Evolutionary conservation across 2,113 vertebrate species (phyloP).

Genomic region (Agapornis roseicollis): DNA sequence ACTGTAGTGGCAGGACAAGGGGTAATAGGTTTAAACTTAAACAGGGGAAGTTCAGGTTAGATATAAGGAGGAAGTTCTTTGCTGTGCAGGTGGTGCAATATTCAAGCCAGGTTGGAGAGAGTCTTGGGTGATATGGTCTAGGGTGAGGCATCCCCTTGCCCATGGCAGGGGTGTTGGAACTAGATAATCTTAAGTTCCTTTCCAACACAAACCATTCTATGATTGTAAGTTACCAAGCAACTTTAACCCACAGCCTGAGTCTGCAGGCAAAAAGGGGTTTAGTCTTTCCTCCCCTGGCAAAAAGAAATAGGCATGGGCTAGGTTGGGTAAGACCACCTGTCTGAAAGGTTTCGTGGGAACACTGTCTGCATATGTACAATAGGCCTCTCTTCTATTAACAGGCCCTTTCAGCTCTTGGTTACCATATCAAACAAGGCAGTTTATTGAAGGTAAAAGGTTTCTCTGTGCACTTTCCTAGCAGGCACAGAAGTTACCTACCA

Average conservation of each 20-base stretch:
- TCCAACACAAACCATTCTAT: background rate
- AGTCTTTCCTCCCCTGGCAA: fast-evolving
- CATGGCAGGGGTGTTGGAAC: background rate
- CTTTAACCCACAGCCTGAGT: background rate
- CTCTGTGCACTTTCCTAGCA: background rate
- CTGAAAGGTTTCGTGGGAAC: background rate
- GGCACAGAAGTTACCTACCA: background rate
- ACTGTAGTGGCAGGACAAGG: background rate
- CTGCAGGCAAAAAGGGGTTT: background rate
- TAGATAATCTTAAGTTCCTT: background rate
- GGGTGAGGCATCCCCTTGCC: background rate
- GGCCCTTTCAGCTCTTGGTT: background rate
- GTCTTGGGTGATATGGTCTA: background rate
- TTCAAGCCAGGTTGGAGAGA: background rate
- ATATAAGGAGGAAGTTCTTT: background rate
- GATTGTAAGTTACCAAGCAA: background rate
- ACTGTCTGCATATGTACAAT: background rate
- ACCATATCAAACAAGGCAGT: background rate
- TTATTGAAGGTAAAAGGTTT: background rate
- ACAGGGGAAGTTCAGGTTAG: background rate
- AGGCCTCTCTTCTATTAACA: background rate
- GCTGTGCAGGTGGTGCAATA: background rate
- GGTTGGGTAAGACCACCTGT: background rate
- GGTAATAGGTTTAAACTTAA: background rate
- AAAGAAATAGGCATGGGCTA: background rate